These are phyloP conservation scores for Trichomalopsis sarcophagae DNA, from an alignment of 1,140 invertebrate species.

Conservation along the genomic window DNA sequence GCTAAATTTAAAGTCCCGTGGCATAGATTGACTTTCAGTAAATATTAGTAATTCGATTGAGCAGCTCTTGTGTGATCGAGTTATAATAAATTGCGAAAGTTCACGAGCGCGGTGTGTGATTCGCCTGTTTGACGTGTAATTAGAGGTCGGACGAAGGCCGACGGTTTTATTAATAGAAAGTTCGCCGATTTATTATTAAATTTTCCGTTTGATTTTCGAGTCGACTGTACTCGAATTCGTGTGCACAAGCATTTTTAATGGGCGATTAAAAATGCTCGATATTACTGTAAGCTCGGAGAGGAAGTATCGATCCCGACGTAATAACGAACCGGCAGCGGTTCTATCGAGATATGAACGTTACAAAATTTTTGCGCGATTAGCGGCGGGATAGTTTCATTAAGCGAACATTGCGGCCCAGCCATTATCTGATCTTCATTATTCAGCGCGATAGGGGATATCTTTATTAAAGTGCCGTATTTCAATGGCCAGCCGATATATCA, in stretches of 20 bases:
- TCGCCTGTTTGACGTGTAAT: not conserved
- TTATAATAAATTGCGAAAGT: conserved; percentile 10
- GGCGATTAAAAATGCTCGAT: too few species aligned
- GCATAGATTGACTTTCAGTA: not conserved
- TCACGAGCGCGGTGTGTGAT: not conserved
- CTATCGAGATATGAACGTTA: too few species aligned
- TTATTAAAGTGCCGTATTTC: not conserved
- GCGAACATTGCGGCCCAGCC: not conserved
- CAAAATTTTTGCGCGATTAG: not conserved
- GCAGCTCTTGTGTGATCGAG: not conserved
- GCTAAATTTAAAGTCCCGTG: not conserved
- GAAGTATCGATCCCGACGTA: too few species aligned
- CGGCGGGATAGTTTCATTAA: not conserved
- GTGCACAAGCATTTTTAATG: too few species aligned
- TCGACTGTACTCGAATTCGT: too few species aligned
- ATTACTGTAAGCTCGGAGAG: too few species aligned
- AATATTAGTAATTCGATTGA: conserved; percentile 21
- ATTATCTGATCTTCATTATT: conserved; percentile 19
- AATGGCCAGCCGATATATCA: not conserved
- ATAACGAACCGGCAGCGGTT: too few species aligned
- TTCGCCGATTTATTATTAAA: too few species aligned
- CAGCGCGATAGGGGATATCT: not conserved
- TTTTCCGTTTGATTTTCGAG: too few species aligned
- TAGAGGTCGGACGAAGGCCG: not conserved
- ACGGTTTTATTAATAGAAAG: not conserved